Percentiles rank a stretch among this genome's conserved stretches.
phyloP scores from a whole-genome alignment of 2,113 vertebrate species.

The Castor canadensis region DNA sequence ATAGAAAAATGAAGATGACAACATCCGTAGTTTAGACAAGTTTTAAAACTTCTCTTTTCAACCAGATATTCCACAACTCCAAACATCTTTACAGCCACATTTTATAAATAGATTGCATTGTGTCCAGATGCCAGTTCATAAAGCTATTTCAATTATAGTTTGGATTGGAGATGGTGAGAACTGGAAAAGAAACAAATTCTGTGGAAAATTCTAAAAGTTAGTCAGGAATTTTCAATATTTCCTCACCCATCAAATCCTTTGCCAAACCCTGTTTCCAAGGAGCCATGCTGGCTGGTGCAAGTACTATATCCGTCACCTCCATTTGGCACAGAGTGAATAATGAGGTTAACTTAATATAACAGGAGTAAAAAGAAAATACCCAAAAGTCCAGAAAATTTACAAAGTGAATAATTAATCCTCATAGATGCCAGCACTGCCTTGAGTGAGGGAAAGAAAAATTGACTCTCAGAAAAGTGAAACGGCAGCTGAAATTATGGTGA shows the following conservation, averaged over 20 bases:
- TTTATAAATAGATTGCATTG: background rate
- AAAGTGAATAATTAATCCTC: background rate
- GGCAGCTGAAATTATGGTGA: background rate
- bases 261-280: background rate
- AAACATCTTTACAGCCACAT: background rate
- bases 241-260: background rate
- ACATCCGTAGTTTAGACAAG: constrained; percentile 49
- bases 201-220: constrained; percentile 25
- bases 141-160: constrained; percentile 30
- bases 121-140: constrained; percentile 55
- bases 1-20: constrained; percentile 51
- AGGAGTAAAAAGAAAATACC: background rate
- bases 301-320: background rate
- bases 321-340: background rate
- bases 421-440: background rate
- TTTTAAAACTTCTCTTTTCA: background rate
- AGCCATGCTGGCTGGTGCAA: background rate
- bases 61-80: constrained; percentile 37
- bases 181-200: constrained; percentile 28
- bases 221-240: background rate
- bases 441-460: background rate
- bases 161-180: constrained; percentile 11
- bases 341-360: background rate
- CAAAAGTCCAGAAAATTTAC: background rate
- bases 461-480: background rate